Evolutionary conservation across 1,140 invertebrate species (phyloP), one percentile per base, ranked within the genome.

Genomic region (Lepidurus packardi): DNA sequence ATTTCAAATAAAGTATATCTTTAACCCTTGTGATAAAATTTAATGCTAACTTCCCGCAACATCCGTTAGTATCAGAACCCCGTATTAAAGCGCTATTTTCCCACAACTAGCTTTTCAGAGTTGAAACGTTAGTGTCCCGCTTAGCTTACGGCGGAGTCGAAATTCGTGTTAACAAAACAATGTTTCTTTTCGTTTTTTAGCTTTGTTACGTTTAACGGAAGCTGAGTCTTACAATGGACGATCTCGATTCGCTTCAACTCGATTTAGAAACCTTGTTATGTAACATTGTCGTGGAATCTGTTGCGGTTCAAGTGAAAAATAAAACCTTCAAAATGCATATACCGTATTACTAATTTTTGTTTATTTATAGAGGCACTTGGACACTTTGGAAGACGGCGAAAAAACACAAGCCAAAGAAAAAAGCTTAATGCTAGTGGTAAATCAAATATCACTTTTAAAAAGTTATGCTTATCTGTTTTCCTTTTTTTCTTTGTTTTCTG

Each of bases 211-310:
- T 73, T 86, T 90, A 21, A 82, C 86, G 44, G 82, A 86, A n/a
- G 90, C 90, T 47, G 90, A 88, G 88, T 45, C 86, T 93, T 2
- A 74, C 78, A 9, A 90, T 93, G 84, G 94, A 96, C 80, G 94
- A 97, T 83, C 85, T 97, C 13, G 94, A 97, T 84, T 87, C 88
- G 0, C 85, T 97, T 11, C 95, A 98, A 83, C 83, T 92, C 73
- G 95, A 97, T 83, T 84, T 97, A n/a, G 95, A 98, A 85, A 91
- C 91, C 65, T 84, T 97, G 43, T 86, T 96, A 11, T 93, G 93
- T 0, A 92, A 91, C 73, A 91, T 92, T 43, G 92, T 93, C 1
- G 88, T 95, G 2, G 86, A 95, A 65, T 89, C 90, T 80, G 87
- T 92, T 81, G 89, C 91, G 74, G 87, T 97, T 6, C 90, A 93